Evolutionary conservation across 2,888 invertebrate species (phyloP).

Genomic region (Drosophila villosipedis): DNA sequence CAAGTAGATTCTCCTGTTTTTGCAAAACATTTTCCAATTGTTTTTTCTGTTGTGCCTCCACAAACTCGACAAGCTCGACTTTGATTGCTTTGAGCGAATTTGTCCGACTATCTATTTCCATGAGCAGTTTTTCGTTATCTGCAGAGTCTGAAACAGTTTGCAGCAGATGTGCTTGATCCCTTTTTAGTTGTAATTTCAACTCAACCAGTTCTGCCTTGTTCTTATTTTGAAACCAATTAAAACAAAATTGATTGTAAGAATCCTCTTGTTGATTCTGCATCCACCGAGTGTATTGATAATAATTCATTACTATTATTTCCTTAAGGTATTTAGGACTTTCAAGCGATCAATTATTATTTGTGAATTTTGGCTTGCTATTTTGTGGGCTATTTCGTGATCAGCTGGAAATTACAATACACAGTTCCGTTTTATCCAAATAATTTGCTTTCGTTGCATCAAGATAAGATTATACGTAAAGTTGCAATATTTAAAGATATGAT

Average conservation of each 20-base stretch:
- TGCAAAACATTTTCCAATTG: too few relatives aligned
- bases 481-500: too few relatives aligned
- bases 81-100: background rate
- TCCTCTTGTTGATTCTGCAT: background rate
- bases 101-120: background rate
- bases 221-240: background rate
- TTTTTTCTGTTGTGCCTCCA: background rate
- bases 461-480: too few relatives aligned
- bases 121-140: slow-evolving; percentile 3
- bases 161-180: background rate
- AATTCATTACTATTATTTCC: background rate
- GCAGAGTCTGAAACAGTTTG: background rate
- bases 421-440: background rate
- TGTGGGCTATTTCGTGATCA: background rate
- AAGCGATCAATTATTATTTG: background rate
- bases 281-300: background rate
- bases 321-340: background rate
- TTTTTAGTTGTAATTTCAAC: background rate
- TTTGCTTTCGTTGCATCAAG: too few relatives aligned
- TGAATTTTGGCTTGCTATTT: background rate
- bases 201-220: background rate
- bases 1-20: too few relatives aligned
- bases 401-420: background rate
- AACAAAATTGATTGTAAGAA: background rate
- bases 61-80: background rate